Evolutionary conservation across 2,113 vertebrate species (phyloP).

Genomic region (Zingel zingel): DNA sequence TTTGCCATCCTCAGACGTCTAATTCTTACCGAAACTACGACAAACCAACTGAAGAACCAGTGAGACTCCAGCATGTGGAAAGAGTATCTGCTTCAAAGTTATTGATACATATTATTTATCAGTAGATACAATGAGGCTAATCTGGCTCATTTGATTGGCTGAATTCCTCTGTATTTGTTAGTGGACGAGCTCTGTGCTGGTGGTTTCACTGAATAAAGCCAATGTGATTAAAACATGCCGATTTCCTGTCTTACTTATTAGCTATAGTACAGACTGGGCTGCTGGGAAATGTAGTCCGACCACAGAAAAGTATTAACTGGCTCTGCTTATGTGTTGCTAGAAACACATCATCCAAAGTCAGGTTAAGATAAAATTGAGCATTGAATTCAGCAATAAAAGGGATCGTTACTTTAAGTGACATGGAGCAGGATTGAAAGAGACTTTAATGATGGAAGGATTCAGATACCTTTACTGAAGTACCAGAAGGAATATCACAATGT

Average conservation of each 20-base stretch:
- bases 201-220: conserved; percentile 81
- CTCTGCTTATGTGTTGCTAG: too few relatives aligned
- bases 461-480: too few relatives aligned
- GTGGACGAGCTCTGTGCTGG: not conserved
- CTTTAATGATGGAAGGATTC: too few relatives aligned
- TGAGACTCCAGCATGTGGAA: conserved; percentile 57
- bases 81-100: not conserved
- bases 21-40: conserved; percentile 49
- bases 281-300: not conserved
- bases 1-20: not conserved
- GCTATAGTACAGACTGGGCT: not conserved
- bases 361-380: not conserved
- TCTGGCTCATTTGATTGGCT: conserved; percentile 12
- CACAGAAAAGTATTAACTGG: not conserved
- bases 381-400: not conserved
- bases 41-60: conserved; percentile 37
- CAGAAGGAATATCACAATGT: too few relatives aligned
- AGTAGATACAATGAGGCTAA: conserved; percentile 10
- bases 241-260: not conserved
- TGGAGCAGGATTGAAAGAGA: too few relatives aligned
- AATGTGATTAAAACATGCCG: conserved; percentile 43
- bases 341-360: not conserved
- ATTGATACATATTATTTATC: not conserved
- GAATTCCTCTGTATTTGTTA: conserved; percentile 28
- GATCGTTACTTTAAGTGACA: too few relatives aligned